Base-by-base conservation (phyloP, 2,888 invertebrate genomes). In the Xylota sylvarum region DNA sequence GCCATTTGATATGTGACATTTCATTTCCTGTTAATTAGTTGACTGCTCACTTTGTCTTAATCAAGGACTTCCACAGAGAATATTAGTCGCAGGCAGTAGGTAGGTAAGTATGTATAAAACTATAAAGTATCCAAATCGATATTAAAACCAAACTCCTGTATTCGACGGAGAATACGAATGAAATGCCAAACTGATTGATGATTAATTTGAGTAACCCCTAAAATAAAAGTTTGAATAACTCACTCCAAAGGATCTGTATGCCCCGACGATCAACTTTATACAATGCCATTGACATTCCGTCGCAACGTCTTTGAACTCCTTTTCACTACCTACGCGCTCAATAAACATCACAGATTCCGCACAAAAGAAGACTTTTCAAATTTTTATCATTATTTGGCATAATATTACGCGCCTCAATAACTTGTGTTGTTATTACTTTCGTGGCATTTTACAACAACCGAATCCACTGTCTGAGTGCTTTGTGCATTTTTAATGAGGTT, bases 401-500 rank as follows among this genome's bases (percentile, higher is more conserved):
- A 74, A 76, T 7, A 77, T 70, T 65, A 46, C 37, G 60, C 37
- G 84, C 80, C 35, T 85, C 84, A 85, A 76, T 80, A 80, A 85
- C 72, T 80, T 80, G 64, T 65, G 84, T 80, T 70, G 65, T 80
- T 78, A 76, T 70, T 85, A 76, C 74, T 78, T 78, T 79, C 48
- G 67, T 62, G 62, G 84, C 60, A 77, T 83, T 23, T 78, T 65
- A 69, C 56, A 62, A 58, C 64, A 69, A 50, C 32, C 32, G 65
- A 60, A 48, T 60, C 73, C 40, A 32, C 69, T 76, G 70, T 72
- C 70, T 77, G 64, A 76, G 80, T 80, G 79, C 80, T 85, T 85
- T 85, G 84, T 85, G 84, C 80, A 85, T 80, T 85, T 85, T 85
- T 85, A 85, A 85, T 85, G 84, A 85, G 58, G 74, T 85, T 12